Conservation (phyloP, 2,797 vertebrate genomes). For the Myotis findleyi region DNA sequence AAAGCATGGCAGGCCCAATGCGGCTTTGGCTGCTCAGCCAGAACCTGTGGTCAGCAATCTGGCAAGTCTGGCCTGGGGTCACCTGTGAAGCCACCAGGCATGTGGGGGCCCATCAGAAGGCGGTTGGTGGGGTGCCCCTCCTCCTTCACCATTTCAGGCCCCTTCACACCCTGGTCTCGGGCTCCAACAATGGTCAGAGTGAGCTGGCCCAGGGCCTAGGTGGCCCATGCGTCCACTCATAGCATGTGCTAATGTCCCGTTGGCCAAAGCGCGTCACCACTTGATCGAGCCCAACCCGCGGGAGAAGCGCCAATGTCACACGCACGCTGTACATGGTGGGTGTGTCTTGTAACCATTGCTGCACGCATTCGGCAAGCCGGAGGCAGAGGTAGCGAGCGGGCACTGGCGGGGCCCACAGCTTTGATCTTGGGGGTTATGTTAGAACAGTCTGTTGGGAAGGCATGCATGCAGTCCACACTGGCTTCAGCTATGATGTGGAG, state of each 20-base stretch:
- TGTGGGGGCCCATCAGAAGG: too few relatives aligned
- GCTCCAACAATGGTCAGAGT: neutral
- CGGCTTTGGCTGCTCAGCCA: too few relatives aligned
- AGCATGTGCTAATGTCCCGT: accelerated
- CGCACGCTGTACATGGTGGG: too few relatives aligned
- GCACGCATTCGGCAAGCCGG: neutral
- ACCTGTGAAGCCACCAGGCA: neutral
- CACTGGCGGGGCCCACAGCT: accelerated
- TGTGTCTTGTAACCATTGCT: accelerated
- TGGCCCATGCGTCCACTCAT: accelerated
- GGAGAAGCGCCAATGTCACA: accelerated
- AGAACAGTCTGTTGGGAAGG: too few relatives aligned
- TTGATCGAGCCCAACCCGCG: neutral
- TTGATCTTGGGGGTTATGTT: neutral
- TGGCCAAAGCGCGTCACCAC: neutral
- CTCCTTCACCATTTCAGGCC: too few relatives aligned
- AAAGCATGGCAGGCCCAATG: accelerated
- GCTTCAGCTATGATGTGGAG: neutral
- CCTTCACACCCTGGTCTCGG: neutral
- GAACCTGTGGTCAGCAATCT: accelerated
- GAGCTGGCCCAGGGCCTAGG: accelerated
- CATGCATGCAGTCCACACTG: neutral
- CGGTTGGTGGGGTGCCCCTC: neutral
- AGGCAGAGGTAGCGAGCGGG: accelerated
- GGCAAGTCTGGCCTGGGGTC: neutral